Conservation (phyloP, 2,888 invertebrate species). For the Lasius platythorax region DNA sequence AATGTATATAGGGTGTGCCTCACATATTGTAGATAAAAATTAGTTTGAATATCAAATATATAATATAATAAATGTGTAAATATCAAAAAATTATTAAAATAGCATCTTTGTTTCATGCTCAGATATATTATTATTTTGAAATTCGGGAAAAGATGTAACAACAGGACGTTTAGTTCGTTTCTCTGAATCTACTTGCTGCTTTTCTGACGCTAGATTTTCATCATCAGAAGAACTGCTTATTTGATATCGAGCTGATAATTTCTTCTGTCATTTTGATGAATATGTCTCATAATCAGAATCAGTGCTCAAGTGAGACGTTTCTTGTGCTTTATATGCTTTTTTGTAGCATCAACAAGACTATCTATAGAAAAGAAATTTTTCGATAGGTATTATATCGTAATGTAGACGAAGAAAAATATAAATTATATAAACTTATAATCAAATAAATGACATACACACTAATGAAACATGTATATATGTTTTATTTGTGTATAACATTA, state of each 20-base stretch:
- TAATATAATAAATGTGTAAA: constrained; percentile 16
- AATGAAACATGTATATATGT: too few relatives aligned
- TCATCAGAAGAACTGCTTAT: neutral
- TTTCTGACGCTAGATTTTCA: neutral
- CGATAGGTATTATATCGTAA: too few relatives aligned
- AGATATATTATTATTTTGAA: neutral
- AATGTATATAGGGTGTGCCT: neutral
- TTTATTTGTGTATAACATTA: too few relatives aligned
- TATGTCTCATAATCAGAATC: too few relatives aligned
- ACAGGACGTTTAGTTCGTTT: constrained; percentile 13
- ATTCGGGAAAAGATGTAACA: constrained; percentile 1
- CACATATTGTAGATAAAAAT: neutral
- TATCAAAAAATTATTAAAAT: neutral
- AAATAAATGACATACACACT: too few relatives aligned
- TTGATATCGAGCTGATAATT: neutral
- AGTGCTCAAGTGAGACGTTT: too few relatives aligned
- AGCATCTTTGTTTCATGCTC: neutral
- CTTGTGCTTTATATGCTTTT: too few relatives aligned
- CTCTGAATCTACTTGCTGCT: neutral
- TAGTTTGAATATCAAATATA: neutral
- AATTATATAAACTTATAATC: too few relatives aligned
- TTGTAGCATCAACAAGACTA: too few relatives aligned
- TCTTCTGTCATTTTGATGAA: too few relatives aligned
- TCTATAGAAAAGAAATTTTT: too few relatives aligned
- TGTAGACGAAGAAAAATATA: too few relatives aligned